Percentiles rank a stretch among this genome's conserved stretches.
These are phyloP conservation scores for Oreochromis tanganicae DNA, from an alignment of 2,113 vertebrate species.

Conservation along the genomic window DNA sequence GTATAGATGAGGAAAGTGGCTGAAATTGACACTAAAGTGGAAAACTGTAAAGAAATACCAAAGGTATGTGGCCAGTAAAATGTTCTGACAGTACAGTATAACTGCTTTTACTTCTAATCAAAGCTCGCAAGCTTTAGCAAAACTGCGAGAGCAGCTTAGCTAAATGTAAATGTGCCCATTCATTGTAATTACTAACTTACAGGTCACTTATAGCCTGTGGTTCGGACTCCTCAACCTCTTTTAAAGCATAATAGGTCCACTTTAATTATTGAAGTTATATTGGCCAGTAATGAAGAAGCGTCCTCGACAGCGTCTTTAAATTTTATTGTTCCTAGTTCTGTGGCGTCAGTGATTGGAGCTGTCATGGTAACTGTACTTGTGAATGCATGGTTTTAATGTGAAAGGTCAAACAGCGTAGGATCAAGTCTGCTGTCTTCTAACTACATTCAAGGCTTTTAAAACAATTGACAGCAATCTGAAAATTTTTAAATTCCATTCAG, in stretches of 20 bases:
- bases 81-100: not conserved
- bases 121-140: not conserved
- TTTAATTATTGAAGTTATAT: not conserved
- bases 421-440: not conserved
- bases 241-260: not conserved
- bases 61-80: not conserved
- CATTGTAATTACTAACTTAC: not conserved
- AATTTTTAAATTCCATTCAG: not conserved
- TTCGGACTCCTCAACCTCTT: not conserved
- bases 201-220: not conserved
- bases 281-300: not conserved
- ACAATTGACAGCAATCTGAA: not conserved
- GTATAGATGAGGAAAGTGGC: not conserved
- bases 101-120: not conserved
- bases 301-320: not conserved
- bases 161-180: not conserved
- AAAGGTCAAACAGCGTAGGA: slow-evolving; percentile 23
- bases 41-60: not conserved
- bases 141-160: not conserved
- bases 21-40: not conserved
- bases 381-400: slow-evolving; percentile 44
- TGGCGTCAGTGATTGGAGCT: not conserved
- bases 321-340: slow-evolving; percentile 1
- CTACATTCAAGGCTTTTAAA: not conserved
- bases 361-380: slow-evolving; percentile 16